Percentiles rank a stretch among this genome's conserved stretches.
Conservation (phyloP, 2,888 invertebrate genomes). For the Tenthredo amoena region DNA sequence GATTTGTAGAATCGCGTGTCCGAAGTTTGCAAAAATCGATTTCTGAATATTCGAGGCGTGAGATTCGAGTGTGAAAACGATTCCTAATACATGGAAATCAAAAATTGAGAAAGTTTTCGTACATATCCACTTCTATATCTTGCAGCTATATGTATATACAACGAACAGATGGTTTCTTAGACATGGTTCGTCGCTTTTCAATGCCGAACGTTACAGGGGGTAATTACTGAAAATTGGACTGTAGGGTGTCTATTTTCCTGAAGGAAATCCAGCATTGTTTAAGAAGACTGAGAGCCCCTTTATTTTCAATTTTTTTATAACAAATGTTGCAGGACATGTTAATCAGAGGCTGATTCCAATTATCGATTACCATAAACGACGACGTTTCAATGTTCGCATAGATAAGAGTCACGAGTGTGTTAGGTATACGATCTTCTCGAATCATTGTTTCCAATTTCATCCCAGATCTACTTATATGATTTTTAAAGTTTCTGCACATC, state of each 20-base stretch:
- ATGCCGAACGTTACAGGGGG: background rate
- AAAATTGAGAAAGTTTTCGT: background rate
- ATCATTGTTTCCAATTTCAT: background rate
- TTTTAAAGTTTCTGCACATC: background rate
- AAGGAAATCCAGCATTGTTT: background rate
- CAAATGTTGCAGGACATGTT: background rate
- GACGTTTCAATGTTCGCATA: background rate
- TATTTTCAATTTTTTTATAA: background rate
- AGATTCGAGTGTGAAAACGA: background rate
- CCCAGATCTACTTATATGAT: background rate
- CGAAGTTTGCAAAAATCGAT: background rate
- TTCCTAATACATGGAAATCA: background rate
- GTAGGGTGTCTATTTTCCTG: background rate
- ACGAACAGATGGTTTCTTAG: conserved; percentile 37
- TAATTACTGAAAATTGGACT: background rate
- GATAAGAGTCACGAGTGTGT: background rate
- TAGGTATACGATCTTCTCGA: background rate
- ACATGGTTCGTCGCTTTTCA: conserved; percentile 32
- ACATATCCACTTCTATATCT: background rate
- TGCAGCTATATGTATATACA: background rate
- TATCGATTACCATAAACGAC: background rate
- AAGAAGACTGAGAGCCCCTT: background rate
- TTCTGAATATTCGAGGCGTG: background rate
- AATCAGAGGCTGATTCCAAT: background rate
- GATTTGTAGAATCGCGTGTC: background rate